Evolutionary conservation across 2,797 vertebrate genomes (phyloP).

Genomic region (Perdix hodgsoniae): DNA sequence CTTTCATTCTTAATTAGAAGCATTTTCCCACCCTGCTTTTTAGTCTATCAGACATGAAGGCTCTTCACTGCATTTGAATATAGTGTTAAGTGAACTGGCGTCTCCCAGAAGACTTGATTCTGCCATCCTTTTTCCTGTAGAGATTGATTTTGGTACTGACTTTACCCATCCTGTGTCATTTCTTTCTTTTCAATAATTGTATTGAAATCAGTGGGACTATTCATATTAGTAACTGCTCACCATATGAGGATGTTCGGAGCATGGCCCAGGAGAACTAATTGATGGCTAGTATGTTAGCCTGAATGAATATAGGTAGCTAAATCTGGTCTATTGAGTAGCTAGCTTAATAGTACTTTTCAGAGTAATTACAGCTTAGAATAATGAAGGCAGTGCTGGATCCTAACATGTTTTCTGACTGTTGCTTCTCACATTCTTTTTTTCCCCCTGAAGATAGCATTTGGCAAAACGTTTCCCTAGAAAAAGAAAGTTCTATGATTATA

Average conservation of each 20-base stretch:
- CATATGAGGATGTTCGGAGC: not conserved
- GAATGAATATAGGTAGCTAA: not conserved
- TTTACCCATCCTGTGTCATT: not conserved
- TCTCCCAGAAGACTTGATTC: slow-evolving; percentile 31
- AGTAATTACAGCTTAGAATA: slow-evolving; percentile 7
- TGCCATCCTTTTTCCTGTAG: slow-evolving; percentile 11
- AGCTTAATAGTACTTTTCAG: slow-evolving; percentile 28
- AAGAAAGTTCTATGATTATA: slow-evolving; percentile 56
- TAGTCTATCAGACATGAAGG: slow-evolving; percentile 32
- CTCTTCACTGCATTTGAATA: slow-evolving; percentile 38
- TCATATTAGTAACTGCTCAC: not conserved
- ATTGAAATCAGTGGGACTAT: not conserved
- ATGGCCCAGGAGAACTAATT: not conserved
- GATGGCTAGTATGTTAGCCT: not conserved
- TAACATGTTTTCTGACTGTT: slow-evolving; percentile 31
- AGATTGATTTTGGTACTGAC: slow-evolving; percentile 32
- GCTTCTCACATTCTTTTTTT: slow-evolving; percentile 54
- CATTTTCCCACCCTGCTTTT: slow-evolving; percentile 35
- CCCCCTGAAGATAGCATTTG: slow-evolving; percentile 57
- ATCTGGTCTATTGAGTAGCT: not conserved
- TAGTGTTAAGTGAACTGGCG: slow-evolving; percentile 51
- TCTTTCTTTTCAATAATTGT: slow-evolving; percentile 31
- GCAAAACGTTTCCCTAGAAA: slow-evolving; percentile 30
- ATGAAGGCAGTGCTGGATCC: slow-evolving; percentile 17
- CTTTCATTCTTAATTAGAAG: slow-evolving; percentile 55